Evolutionary conservation across 2,113 vertebrate genomes (phyloP), one percentile per base, ranked within the genome.

Genomic region (Gila orcuttii): DNA sequence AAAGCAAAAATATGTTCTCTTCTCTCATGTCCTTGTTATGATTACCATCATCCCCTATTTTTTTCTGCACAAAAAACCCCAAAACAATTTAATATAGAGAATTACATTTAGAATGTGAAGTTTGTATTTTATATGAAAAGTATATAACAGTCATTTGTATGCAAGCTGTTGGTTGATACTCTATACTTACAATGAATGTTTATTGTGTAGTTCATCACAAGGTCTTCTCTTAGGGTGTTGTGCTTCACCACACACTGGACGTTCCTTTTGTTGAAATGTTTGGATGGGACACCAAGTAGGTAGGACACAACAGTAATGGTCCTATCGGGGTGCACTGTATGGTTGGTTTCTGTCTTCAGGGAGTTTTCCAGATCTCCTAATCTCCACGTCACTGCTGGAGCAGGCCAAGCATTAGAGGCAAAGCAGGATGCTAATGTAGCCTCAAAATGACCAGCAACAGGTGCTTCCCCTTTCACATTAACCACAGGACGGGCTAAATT

Each of bases 131-230:
- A 31, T 25, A 28, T 12, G 10, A 31, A 64, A 11, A 13, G 25
- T 15, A 64, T 9, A 15, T 64, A 64, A 64, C 12, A n/a, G 17
- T 60, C 3, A 57, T 68, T 55, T 60, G 71, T 39, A n/a, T 6
- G 6, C 9, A 71, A 31, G 9, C 5, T 75, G 42, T 84, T 47
- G 12, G 19, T 23, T 50, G 11, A 36, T 10, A 19, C 6, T 19
- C 0, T 1, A 39, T 33, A 91, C 92, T 59, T 71, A 94, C 93
- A 94, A 74, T 90, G 36, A 10, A 94, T 55, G 28, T 88, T 80
- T 21, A 93, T 55, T 13, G 2, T 77, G 89, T 87, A 89, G 17
- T 83, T 0, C 39, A 82, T 15, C 11, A 6, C 62, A 4, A 82
- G 1, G 3, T 81, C 62, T 33, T 62, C 5, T 0, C 2, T 4